Base-by-base conservation (phyloP, 2,797 vertebrate species). In the Pseudomugil tenellus region DNA sequence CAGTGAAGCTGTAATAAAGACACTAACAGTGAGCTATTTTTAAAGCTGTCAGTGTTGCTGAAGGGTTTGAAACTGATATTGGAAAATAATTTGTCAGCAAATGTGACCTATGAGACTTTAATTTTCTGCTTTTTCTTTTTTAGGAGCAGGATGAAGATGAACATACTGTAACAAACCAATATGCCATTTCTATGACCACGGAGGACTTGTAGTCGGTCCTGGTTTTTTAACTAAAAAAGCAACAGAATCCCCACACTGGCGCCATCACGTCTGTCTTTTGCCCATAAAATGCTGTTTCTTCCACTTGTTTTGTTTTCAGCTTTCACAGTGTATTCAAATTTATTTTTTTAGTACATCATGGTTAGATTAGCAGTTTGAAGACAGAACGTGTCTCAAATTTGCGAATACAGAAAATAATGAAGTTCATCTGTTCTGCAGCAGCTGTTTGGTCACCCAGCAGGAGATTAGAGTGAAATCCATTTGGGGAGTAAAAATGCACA, bases 151-250 rank as follows among this genome's bases (percentile, higher is more conserved):
- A 88, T 0, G 86, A 90, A 3, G 83, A 85, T 0, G 65, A 86
- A 17, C 11, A 10, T 13, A 57, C 63, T 48, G 0, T 89, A 25
- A 84, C 89, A 63, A 94, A 93, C 74, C 35, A 25, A 0, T 29
- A 43, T 6, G 51, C 74, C 55, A 81, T 93, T 25, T 25, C 58
- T 10, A 26, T 94, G 39, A 92, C 76, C 19, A 70, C 59, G 10
- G 92, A 93, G 4, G 93, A 94, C 82, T 43, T 93, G 68, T 91
- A 84, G 75, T 58, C 69, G 37, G 23, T 14, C 32, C 1, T 32
- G 3, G 6, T 3, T 32, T 32, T 4, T 32, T 56, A 63, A 26
- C 51, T 7, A 57, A 17, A 49, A 67, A 58, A 1, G 1, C 14
- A 64, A 31, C 28, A 35, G 43, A 32, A 55, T 54, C 43, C 46